Conservation (phyloP, 2,797 vertebrate genomes). For the Lagorchestes hirsutus region DNA sequence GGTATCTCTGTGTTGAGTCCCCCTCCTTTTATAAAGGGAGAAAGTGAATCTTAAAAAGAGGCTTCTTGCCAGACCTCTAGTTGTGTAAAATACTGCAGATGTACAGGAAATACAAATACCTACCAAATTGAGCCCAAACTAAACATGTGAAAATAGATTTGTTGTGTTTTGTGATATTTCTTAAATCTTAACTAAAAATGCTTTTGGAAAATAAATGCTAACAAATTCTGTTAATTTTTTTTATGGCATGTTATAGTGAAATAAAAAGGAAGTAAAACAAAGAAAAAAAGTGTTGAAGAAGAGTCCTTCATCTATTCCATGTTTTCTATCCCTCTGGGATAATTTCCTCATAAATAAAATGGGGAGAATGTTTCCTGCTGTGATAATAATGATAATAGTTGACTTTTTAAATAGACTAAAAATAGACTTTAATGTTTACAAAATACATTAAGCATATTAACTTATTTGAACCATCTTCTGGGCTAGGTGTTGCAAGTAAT, state of each 20-base stretch:
- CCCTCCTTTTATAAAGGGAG: not conserved
- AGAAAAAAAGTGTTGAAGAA: not conserved
- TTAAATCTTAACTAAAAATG: constrained; percentile 74
- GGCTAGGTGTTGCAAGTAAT: not conserved
- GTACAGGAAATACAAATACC: constrained; percentile 65
- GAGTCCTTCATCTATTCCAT: not conserved
- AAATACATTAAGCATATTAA: not conserved
- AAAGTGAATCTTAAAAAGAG: not conserved
- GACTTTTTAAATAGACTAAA: not conserved
- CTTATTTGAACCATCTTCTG: not conserved
- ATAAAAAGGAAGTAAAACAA: constrained; percentile 81
- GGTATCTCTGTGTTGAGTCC: not conserved
- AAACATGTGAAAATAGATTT: constrained; percentile 74
- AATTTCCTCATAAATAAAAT: not conserved
- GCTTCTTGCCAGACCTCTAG: not conserved
- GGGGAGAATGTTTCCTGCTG: not conserved
- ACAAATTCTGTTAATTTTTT: not conserved
- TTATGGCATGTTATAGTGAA: constrained; percentile 76
- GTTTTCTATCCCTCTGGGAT: not conserved
- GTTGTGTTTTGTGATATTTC: constrained; percentile 72
- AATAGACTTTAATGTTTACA: not conserved
- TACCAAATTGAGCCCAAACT: constrained; percentile 73
- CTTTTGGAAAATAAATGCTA: constrained; percentile 78
- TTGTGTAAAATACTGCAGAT: constrained; percentile 49
- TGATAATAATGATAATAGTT: not conserved